These are phyloP conservation scores for Cheilosia pagana DNA, from an alignment of 2,888 invertebrate species.

Conservation along the genomic window DNA sequence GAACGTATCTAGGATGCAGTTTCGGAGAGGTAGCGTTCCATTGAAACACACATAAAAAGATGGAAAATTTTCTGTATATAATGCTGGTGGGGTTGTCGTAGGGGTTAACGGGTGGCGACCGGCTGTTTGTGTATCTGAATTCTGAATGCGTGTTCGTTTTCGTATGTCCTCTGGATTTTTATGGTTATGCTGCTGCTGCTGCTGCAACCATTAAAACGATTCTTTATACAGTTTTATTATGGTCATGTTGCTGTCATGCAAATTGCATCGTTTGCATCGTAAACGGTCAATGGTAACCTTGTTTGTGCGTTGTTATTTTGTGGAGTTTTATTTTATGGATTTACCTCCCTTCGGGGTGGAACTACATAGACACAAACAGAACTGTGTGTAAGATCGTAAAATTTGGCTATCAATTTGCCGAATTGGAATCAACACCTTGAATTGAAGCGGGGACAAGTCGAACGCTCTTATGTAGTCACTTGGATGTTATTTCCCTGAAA, in stretches of 20 bases:
- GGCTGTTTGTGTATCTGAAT: constrained; percentile 33
- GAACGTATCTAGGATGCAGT: constrained; percentile 28
- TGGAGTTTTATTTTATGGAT: constrained; percentile 28
- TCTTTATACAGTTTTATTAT: constrained; percentile 72
- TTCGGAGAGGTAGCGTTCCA: constrained; percentile 49
- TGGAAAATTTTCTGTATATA: constrained; percentile 38
- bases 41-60: constrained; percentile 49
- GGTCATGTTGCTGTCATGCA: constrained; percentile 70
- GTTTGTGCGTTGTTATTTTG: constrained; percentile 52
- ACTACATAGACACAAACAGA: neutral
- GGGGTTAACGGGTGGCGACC: neutral
- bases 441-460: constrained; percentile 39
- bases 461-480: constrained; percentile 14
- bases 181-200: constrained; percentile 59
- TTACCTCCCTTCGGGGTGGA: constrained; percentile 6
- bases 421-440: constrained; percentile 69
- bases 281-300: constrained; percentile 72
- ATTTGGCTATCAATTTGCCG: constrained; percentile 70
- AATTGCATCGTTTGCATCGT: constrained; percentile 74
- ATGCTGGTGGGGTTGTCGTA: neutral
- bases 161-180: constrained; percentile 61
- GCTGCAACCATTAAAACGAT: constrained; percentile 73
- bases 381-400: constrained; percentile 36
- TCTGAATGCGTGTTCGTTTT: constrained; percentile 59
- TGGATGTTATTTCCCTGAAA: neutral